Percentiles rank a stretch among this genome's conserved stretches.
These are phyloP conservation scores for Erebia palarica DNA, from an alignment of 2,888 invertebrate genomes.

Conservation along the genomic window DNA sequence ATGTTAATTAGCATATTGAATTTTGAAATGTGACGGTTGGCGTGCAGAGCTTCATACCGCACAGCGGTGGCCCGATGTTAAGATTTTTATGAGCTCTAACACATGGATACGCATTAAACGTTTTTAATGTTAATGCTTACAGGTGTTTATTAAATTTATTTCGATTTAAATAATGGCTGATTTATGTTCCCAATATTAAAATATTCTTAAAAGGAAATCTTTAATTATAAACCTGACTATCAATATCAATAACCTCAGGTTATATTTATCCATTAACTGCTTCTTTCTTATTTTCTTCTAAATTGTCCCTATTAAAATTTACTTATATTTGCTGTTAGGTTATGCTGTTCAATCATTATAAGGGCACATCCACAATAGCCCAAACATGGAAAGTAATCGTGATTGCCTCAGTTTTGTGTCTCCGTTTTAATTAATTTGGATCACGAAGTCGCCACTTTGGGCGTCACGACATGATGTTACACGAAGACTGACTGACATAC, in stretches of 20 bases:
- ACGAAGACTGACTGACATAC: constrained; percentile 74
- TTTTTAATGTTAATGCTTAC: constrained; percentile 33
- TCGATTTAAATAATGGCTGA: constrained; percentile 13
- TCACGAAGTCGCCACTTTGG: constrained; percentile 81
- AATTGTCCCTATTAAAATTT: background rate
- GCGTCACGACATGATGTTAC: constrained; percentile 75
- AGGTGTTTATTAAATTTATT: constrained; percentile 34
- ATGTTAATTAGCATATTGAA: constrained; percentile 82
- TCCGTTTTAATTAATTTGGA: constrained; percentile 82
- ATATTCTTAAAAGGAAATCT: background rate
- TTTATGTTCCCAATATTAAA: background rate
- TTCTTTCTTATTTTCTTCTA: background rate
- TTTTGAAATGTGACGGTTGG: constrained; percentile 80
- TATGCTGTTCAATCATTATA: background rate
- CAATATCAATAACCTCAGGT: background rate
- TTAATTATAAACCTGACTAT: background rate
- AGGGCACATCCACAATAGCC: constrained; percentile 62
- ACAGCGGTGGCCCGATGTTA: constrained; percentile 72
- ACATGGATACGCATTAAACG: constrained; percentile 55
- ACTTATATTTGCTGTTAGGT: background rate
- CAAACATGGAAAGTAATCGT: constrained; percentile 66
- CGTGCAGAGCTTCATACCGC: constrained; percentile 70
- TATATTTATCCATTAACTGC: background rate
- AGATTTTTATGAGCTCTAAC: constrained; percentile 60
- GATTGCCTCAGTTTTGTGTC: constrained; percentile 78